phyloP scores from a whole-genome alignment of 1,140 invertebrate species.

The Camponotus vicinus region DNA sequence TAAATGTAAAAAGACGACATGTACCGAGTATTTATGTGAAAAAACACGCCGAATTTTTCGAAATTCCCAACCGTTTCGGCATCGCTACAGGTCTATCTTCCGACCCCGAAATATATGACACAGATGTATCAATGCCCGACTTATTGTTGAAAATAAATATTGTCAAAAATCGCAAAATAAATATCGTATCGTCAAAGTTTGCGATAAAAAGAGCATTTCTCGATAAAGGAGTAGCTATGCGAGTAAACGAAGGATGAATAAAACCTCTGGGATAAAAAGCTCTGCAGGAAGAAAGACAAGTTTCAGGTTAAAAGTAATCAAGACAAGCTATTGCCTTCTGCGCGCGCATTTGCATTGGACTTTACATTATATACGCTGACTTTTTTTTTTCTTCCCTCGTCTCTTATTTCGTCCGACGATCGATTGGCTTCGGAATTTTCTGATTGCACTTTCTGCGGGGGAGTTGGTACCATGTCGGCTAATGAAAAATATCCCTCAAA shows the following conservation, averaged over 20 bases:
- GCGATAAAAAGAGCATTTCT: slow-evolving; percentile 38
- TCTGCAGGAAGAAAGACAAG: slow-evolving; percentile 59
- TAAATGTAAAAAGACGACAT: slow-evolving; percentile 28
- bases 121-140: slow-evolving; percentile 21
- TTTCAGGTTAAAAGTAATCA: slow-evolving; percentile 78
- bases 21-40: slow-evolving; percentile 18
- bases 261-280: slow-evolving; percentile 21
- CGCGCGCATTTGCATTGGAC: slow-evolving; percentile 67
- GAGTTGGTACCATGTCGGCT: neutral
- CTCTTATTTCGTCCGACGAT: slow-evolving; percentile 53
- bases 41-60: slow-evolving; percentile 21
- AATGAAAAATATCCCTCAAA: slow-evolving; percentile 63
- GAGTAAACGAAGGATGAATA: slow-evolving; percentile 36
- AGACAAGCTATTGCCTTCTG: slow-evolving; percentile 78
- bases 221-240: slow-evolving; percentile 52
- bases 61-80: slow-evolving; percentile 5
- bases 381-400: slow-evolving; percentile 32
- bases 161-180: slow-evolving; percentile 39
- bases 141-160: slow-evolving; percentile 58
- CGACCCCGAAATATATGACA: neutral
- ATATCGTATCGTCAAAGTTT: slow-evolving; percentile 52
- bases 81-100: neutral
- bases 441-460: slow-evolving; percentile 44
- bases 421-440: slow-evolving; percentile 68
- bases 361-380: slow-evolving; percentile 40